Conservation (phyloP, 2,797 vertebrate genomes). For the Neostethus bicornis region DNA sequence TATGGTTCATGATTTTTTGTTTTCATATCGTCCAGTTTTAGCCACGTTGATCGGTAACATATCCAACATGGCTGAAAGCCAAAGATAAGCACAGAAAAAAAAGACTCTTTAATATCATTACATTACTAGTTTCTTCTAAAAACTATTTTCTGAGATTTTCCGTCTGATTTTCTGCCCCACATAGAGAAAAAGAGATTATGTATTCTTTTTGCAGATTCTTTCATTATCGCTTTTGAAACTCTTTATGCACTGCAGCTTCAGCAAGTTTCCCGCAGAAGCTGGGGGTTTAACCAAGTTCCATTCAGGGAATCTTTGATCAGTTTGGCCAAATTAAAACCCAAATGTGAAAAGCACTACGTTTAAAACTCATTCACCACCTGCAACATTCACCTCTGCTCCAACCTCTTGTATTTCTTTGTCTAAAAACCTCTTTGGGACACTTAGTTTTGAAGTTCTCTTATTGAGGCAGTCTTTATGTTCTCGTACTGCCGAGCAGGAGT, state of each 20-base stretch:
- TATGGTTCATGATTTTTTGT: too few species aligned
- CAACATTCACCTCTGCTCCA: slow-evolving; percentile 44
- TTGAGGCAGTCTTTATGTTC: slow-evolving; percentile 61
- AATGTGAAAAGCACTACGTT: slow-evolving; percentile 24
- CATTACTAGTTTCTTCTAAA: slow-evolving; percentile 21
- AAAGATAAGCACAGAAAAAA: slow-evolving; percentile 26
- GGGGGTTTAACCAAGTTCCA: slow-evolving; percentile 57
- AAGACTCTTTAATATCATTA: slow-evolving; percentile 42
- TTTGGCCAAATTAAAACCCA: slow-evolving; percentile 31
- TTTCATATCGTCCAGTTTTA: slow-evolving; percentile 49
- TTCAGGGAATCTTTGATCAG: slow-evolving; percentile 32
- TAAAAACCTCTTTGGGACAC: slow-evolving; percentile 56
- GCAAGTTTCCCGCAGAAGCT: slow-evolving; percentile 63
- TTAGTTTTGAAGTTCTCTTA: slow-evolving; percentile 46
- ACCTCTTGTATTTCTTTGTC: slow-evolving; percentile 39
- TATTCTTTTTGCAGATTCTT: slow-evolving; percentile 54
- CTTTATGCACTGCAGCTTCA: slow-evolving; percentile 70
- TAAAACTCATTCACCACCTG: slow-evolving; percentile 39
- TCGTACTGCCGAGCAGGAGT: slow-evolving; percentile 57
- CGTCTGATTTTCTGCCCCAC: slow-evolving; percentile 28
- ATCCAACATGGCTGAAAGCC: slow-evolving; percentile 51
- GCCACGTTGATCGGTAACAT: slow-evolving; percentile 56
- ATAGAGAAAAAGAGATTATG: slow-evolving; percentile 18
- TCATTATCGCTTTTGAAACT: slow-evolving; percentile 66
- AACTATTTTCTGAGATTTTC: slow-evolving; percentile 26